A percentile compares a stretch with the other conserved stretches of the same genome.
These are phyloP conservation scores for Diadema setosum DNA, from an alignment of 35 echinoderm and acorn worm species.

Conservation along the genomic window DNA sequence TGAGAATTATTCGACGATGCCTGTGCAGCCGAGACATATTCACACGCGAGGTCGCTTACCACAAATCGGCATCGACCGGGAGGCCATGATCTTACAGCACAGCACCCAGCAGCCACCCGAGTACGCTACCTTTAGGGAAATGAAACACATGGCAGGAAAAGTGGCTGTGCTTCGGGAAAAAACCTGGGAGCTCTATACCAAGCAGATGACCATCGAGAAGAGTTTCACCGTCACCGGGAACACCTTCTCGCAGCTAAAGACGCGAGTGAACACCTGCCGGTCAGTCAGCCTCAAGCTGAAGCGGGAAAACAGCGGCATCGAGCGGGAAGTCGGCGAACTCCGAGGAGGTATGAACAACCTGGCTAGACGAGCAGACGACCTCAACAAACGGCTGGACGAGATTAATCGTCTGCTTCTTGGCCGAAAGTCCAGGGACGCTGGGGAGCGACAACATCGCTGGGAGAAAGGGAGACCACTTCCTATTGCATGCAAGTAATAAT, in stretches of 20 bases:
- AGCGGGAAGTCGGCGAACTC: background rate
- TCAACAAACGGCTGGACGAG: slow-evolving; percentile 6
- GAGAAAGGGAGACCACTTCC: background rate
- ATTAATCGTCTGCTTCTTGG: background rate
- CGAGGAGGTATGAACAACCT: background rate
- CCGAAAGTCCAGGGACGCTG: background rate
- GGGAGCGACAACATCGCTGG: background rate
- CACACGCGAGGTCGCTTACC: background rate
- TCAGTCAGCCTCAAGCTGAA: background rate
- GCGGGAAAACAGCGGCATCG: background rate
- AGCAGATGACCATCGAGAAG: slow-evolving; percentile 11
- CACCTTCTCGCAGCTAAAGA: background rate
- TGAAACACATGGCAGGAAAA: slow-evolving; percentile 11
- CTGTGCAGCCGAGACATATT: too few species aligned
- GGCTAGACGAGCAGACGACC: background rate
- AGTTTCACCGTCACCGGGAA: background rate
- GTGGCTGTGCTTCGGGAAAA: background rate
- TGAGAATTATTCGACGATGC: too few species aligned
- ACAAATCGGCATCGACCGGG: background rate
- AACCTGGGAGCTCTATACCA: slow-evolving; percentile 11
- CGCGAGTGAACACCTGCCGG: background rate
- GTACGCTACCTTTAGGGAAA: background rate
- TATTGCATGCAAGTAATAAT: background rate
- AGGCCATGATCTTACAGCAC: background rate
- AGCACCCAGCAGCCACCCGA: background rate